Evolutionary conservation across 1,140 invertebrate genomes (phyloP).

Genomic region (Drosophila nebulosa): DNA sequence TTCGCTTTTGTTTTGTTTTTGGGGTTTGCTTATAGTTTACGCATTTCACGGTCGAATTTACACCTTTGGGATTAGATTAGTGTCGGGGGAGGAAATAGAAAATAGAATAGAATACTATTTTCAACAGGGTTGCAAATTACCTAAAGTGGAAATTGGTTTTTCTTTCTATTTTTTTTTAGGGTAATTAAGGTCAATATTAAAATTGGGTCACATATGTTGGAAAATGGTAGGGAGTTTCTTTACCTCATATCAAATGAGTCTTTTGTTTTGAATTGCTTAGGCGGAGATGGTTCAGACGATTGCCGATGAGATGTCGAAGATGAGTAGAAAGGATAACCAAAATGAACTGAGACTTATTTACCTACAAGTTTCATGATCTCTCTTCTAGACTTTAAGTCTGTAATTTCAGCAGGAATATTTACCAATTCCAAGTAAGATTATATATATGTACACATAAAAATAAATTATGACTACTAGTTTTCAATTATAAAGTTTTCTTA

Average conservation of each 20-base stretch:
- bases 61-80: slow-evolving; percentile 56
- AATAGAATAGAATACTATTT: not conserved
- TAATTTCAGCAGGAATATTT: too few relatives aligned
- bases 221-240: not conserved
- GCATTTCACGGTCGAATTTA: slow-evolving; percentile 47
- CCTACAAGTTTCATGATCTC: too few relatives aligned
- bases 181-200: not conserved
- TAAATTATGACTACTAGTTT: too few relatives aligned
- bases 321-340: too few relatives aligned
- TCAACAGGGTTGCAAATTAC: not conserved
- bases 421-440: too few relatives aligned
- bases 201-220: not conserved
- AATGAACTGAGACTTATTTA: too few relatives aligned
- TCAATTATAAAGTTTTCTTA: too few relatives aligned
- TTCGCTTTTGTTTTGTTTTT: slow-evolving; percentile 17
- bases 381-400: too few relatives aligned
- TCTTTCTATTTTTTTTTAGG: not conserved
- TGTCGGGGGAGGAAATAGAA: slow-evolving; percentile 4
- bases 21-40: slow-evolving; percentile 50
- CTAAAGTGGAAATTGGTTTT: not conserved
- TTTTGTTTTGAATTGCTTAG: not conserved
- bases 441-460: too few relatives aligned
- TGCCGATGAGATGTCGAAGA: too few relatives aligned
- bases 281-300: not conserved
- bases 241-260: not conserved